Percentiles rank a stretch among this genome's conserved stretches.
These are phyloP conservation scores for Hypotaenidia okinawae DNA, from an alignment of 2,797 vertebrate genomes.

Conservation along the genomic window DNA sequence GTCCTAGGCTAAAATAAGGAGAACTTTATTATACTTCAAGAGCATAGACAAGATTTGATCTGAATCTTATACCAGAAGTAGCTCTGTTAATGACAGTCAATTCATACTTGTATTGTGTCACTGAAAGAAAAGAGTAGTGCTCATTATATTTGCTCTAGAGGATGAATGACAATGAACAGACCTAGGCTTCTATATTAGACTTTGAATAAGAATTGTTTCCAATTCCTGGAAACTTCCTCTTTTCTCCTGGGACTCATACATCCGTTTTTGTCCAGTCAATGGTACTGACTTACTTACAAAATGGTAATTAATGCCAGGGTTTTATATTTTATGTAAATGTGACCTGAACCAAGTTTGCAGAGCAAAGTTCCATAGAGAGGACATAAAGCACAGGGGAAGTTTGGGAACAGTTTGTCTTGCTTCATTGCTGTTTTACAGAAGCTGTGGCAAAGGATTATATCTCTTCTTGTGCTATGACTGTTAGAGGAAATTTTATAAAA, in stretches of 20 bases:
- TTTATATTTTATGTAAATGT: not conserved
- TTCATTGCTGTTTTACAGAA: not conserved
- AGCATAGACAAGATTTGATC: not conserved
- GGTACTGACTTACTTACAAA: not conserved
- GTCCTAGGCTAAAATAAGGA: not conserved
- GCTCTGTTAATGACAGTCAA: not conserved
- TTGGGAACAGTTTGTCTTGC: not conserved
- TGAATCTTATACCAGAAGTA: not conserved
- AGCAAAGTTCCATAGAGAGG: not conserved
- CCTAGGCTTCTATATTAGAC: not conserved
- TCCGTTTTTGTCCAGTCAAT: not conserved
- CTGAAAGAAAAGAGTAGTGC: not conserved
- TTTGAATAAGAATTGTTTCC: constrained; percentile 19
- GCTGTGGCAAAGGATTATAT: not conserved
- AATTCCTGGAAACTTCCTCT: not conserved
- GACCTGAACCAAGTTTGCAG: not conserved
- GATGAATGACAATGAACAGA: not conserved
- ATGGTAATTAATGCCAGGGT: not conserved
- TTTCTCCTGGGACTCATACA: not conserved
- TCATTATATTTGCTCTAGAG: not conserved
- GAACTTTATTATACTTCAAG: not conserved
- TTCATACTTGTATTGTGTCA: not conserved
- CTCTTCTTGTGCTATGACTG: not conserved
- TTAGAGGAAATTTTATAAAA: not conserved
- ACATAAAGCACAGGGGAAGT: not conserved